Evolutionary conservation across 1,140 invertebrate species (phyloP), one percentile per base, ranked within the genome.

Genomic region (Pseudoatta argentina): DNA sequence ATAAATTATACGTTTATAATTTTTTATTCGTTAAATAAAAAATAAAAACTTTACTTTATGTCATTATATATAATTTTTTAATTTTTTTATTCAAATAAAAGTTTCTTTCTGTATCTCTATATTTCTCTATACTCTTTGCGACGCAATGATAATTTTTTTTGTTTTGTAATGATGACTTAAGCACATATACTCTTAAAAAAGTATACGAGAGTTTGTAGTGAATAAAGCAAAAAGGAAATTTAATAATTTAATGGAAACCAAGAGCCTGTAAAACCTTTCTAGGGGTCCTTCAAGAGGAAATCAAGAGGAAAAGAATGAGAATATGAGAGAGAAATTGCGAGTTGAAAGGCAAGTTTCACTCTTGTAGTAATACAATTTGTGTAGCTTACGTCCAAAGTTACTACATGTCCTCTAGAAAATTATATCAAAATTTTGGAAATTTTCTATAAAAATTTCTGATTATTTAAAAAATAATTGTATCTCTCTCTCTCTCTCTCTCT

Each of bases 171-270:
- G 6, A 30, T 21, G 6, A 18, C 39, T 48, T 24, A 30, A 44
- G 2, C 63, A 64, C 7, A 27, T 44, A 1, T 72, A 72, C 18
- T 16, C 6, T 14, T 21, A 73, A 82, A 21, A 44, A 82, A 48
- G 61, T 55, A 55, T 12, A 44, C 24, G 12, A 57, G 14, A 59
- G 34, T 82, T 30, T 30, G 12, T 39, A 48, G 39, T 3, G 4
- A 82, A 73, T 55, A 39, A 57, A 27, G 18, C 67, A 48, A 59
- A 73, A 82, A 73, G 39, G 12, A 14, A 6, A n/a, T 59, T 82
- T 69, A 73, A 73, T 82, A 82, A 82, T 82, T 82, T 73, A 82
- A 82, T 82, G 67, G 79, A 82, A 82, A 44, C 67, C 79, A 73
- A 73, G 67, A 82, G 67, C 55, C 39, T 44, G 79, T 82, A 82